Conservation (phyloP, 2,113 vertebrate genomes). For the Montifringilla adamsi region DNA sequence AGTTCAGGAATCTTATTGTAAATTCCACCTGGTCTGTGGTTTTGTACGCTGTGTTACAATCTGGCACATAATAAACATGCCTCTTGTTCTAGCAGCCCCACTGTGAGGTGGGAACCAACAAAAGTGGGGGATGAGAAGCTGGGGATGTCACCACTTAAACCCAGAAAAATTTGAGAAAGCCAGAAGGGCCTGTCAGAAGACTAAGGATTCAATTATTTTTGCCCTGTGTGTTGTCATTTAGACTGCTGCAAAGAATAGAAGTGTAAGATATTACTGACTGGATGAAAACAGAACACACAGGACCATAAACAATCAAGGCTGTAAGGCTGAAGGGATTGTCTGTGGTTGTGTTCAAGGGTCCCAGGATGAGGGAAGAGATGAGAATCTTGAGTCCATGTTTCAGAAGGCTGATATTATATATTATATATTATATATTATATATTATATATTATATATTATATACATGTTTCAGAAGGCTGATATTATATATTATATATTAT, state of each 20-base stretch:
- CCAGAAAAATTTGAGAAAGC: background rate
- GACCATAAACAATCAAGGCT: background rate
- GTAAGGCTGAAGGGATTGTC: background rate
- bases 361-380: too few relatives aligned
- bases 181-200: background rate
- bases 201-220: background rate
- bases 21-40: background rate
- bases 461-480: too few relatives aligned
- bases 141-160: background rate
- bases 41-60: background rate
- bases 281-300: background rate
- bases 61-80: background rate
- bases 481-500: too few relatives aligned
- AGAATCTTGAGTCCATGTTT: too few relatives aligned
- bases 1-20: background rate
- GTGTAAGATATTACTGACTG: background rate
- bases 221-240: background rate
- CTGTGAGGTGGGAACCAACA: background rate
- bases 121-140: fast-evolving
- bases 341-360: too few relatives aligned
- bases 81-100: background rate
- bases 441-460: too few relatives aligned
- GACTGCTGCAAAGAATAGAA: background rate
- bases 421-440: too few relatives aligned
- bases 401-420: too few relatives aligned